Evolutionary conservation across 2,888 invertebrate species (phyloP).

Genomic region (Caenorhabditis parvicauda): DNA sequence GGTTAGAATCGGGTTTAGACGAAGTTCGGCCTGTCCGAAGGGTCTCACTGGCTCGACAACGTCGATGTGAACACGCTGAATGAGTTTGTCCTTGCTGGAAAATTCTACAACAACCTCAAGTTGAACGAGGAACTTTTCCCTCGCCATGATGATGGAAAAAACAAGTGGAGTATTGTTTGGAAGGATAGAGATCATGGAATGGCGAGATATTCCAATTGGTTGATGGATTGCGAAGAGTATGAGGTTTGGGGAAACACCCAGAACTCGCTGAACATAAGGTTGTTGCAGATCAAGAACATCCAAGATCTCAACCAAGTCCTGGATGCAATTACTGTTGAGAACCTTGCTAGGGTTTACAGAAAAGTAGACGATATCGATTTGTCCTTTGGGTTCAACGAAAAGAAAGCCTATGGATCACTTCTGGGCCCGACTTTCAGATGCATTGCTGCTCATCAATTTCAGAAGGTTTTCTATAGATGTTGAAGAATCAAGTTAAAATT

Average conservation of each 20-base stretch:
- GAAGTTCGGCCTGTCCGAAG: too few relatives aligned
- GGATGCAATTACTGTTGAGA: neutral
- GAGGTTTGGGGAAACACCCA: conserved; percentile 5
- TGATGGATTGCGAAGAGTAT: conserved; percentile 9
- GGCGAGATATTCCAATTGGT: conserved; percentile 25
- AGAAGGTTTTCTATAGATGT: conserved; percentile 30
- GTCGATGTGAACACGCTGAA: conserved; percentile 81
- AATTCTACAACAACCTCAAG: conserved; percentile 33
- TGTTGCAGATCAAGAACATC: neutral
- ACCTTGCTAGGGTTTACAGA: neutral
- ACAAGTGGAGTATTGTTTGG: conserved; percentile 9
- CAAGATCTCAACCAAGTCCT: too few relatives aligned
- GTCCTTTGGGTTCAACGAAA: too few relatives aligned
- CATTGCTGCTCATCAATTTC: conserved; percentile 55
- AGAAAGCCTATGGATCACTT: conserved; percentile 52
- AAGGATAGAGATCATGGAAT: conserved; percentile 43
- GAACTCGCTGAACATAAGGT: conserved; percentile 9
- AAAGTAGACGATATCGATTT: neutral
- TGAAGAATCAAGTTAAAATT: conserved; percentile 51
- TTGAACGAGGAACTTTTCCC: neutral
- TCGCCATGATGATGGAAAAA: neutral
- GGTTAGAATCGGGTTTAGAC: too few relatives aligned
- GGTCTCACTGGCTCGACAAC: too few relatives aligned
- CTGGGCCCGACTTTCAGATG: conserved; percentile 60
- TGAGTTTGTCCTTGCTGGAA: conserved; percentile 71